phyloP scores from a whole-genome alignment of 2,797 vertebrate genomes.

The Tarsius wallacei region DNA sequence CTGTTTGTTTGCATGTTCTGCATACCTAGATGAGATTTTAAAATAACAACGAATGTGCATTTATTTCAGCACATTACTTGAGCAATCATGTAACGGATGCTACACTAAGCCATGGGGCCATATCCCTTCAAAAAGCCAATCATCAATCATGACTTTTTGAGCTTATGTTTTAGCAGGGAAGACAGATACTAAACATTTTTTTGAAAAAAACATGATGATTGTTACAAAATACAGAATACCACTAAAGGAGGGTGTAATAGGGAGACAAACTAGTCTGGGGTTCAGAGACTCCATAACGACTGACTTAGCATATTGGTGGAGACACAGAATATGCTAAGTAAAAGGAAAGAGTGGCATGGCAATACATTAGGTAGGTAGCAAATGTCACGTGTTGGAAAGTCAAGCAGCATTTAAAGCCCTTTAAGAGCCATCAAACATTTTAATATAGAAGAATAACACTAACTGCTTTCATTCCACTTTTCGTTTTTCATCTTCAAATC shows the following conservation, averaged over 20 bases:
- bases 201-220: constrained; percentile 9
- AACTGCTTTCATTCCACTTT: constrained; percentile 48
- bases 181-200: constrained; percentile 39
- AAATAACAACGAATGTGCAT: constrained; percentile 15
- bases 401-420: constrained; percentile 17
- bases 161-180: constrained; percentile 14
- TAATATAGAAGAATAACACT: constrained; percentile 1
- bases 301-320: not conserved
- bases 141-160: constrained; percentile 38
- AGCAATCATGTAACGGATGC: not conserved
- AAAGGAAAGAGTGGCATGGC: not conserved
- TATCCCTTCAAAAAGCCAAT: constrained; percentile 2
- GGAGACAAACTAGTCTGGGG: not conserved
- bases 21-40: constrained; percentile 28
- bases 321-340: not conserved
- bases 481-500: not conserved
- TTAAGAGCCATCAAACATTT: not conserved
- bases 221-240: constrained; percentile 45
- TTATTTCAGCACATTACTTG: constrained; percentile 52
- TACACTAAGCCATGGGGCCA: constrained; percentile 18
- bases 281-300: not conserved
- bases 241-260: not conserved
- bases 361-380: constrained; percentile 23
- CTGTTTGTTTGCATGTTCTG: constrained; percentile 11
- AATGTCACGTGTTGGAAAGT: not conserved